Evolutionary conservation across 2,113 vertebrate species (phyloP), one percentile per base, ranked within the genome.

Genomic region (Astatotilapia flaviijosephi): DNA sequence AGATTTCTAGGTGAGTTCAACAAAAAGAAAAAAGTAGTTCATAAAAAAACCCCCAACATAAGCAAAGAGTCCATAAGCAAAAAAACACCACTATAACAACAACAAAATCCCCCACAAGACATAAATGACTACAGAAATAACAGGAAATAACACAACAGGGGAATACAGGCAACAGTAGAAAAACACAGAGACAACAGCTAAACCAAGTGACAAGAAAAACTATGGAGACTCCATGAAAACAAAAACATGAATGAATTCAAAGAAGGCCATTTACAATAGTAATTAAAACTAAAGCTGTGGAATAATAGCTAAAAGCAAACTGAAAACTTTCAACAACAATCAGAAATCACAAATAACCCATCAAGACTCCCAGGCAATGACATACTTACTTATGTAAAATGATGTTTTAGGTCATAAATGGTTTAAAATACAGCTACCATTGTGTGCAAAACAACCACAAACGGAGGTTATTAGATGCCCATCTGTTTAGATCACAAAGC

Each of bases 21-120:
- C 10, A 37, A 65, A 35, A 60, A 33, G 14, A 65, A 65, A 65
- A 65, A 35, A 35, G 31, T 65, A 65, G 14, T 19, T 33, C 3
- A 11, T 26, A 26, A 6, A 65, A 35, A 65, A 4, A 65, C 7
- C 0, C 0, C 19, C 0, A 65, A 37, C 60, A 65, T n/a, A 65
- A 13, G 54, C 11, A 55, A 26, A 55, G 21, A 26, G 21, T 14
- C 21, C 51, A 54, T 21, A 54, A 3, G 0, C 28, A 62, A 62
- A 33, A 33, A 62, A 62, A 4, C 15, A 9, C 55, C 26, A 31
- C 56, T 0, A 31, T 0, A 3, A 62, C 58, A 33, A 62, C 28
- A 62, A 62, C 58, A 33, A 19, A 58, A 58, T 58, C 56, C 9
- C 56, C 56, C 58, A 62, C 58, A 62, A 33, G 58, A 62, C 2